A percentile compares a stretch with the other conserved stretches of the same genome.
phyloP scores from a whole-genome alignment of 1,140 invertebrate species.

The Parapsyche elsis region DNA sequence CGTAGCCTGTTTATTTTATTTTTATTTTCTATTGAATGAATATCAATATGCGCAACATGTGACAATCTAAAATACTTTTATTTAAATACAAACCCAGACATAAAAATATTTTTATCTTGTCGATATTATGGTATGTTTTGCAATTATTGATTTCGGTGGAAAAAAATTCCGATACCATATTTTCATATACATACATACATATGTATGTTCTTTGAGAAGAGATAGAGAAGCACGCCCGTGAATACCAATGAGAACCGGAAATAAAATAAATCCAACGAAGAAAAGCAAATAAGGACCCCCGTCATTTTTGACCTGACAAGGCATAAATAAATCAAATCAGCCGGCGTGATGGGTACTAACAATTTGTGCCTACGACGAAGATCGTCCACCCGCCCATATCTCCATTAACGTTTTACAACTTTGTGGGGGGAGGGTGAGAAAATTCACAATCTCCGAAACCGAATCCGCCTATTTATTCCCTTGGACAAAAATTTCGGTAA shows the following conservation, averaged over 20 bases:
- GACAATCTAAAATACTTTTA: no score
- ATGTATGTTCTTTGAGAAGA: background rate
- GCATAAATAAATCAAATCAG: slow-evolving; percentile 55
- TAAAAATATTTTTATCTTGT: no score
- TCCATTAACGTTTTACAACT: background rate
- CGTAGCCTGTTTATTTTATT: no score
- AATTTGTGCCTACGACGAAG: slow-evolving; percentile 44
- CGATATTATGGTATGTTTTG: background rate
- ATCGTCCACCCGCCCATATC: slow-evolving; percentile 2
- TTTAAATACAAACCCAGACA: no score
- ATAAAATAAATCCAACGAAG: slow-evolving; percentile 28
- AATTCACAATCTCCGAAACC: background rate
- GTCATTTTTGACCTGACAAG: slow-evolving; percentile 52
- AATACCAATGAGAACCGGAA: slow-evolving; percentile 47
- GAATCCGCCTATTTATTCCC: no score
- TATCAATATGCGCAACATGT: no score
- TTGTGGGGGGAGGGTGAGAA: background rate
- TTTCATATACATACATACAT: background rate
- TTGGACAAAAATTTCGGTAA: background rate
- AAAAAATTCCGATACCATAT: background rate
- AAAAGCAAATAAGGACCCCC: slow-evolving; percentile 41
- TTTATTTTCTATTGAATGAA: no score
- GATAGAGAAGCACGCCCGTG: slow-evolving; percentile 8
- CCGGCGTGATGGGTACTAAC: slow-evolving; percentile 46
- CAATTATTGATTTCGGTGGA: background rate